A percentile compares a stretch with the other conserved stretches of the same genome.
Conservation (phyloP, 2,113 vertebrate genomes). For the Scortum barcoo region DNA sequence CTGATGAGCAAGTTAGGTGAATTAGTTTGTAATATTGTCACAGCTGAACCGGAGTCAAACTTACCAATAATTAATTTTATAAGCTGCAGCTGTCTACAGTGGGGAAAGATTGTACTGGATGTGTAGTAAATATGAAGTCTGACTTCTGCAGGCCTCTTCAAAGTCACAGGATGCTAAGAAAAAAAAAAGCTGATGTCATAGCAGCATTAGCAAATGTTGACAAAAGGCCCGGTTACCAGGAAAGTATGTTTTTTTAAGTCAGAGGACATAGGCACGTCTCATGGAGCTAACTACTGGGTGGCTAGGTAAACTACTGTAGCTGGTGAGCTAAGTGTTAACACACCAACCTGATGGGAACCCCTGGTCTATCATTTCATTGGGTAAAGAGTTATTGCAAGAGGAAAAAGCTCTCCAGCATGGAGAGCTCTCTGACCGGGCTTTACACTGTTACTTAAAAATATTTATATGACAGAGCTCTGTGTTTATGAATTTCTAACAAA, state of each 20-base stretch:
- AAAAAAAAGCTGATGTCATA: too few relatives aligned
- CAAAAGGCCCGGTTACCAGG: neutral
- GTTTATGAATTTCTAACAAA: too few relatives aligned
- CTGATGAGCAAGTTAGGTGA: neutral
- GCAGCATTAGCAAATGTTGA: neutral
- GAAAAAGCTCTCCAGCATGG: too few relatives aligned
- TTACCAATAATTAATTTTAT: neutral
- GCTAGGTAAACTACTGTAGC: neutral
- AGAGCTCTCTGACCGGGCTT: too few relatives aligned
- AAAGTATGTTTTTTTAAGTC: neutral
- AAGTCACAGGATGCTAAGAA: neutral
- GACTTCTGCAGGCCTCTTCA: neutral
- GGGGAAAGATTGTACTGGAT: neutral
- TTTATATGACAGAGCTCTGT: too few relatives aligned
- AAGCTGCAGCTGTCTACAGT: slow-evolving; percentile 11
- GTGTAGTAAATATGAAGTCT: slow-evolving; percentile 1
- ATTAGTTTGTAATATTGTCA: neutral
- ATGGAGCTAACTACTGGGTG: neutral
- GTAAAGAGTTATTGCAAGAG: too few relatives aligned
- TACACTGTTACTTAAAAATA: too few relatives aligned
- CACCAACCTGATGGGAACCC: too few relatives aligned
- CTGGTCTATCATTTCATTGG: too few relatives aligned
- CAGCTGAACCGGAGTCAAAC: slow-evolving; percentile 1
- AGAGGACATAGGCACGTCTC: neutral
- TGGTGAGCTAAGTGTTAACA: neutral